Percentiles rank a stretch among this genome's conserved stretches.
Conservation (phyloP, 92 coral and sea anemone genomes). For the Phymanthus crucifer region DNA sequence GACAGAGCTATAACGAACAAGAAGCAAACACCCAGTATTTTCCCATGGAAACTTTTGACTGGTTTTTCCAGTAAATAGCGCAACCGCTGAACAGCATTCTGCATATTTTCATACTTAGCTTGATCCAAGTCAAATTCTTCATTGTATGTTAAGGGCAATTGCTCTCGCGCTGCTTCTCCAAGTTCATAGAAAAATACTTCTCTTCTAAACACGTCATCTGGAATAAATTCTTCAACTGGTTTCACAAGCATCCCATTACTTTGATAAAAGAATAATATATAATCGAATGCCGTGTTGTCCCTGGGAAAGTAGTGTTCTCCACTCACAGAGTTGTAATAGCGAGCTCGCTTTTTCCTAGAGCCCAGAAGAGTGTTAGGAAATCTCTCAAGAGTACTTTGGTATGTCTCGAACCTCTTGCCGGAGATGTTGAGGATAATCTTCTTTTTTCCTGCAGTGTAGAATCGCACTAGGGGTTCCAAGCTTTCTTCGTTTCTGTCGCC, state of each 20-base stretch:
- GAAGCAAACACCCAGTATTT: slow-evolving; percentile 20
- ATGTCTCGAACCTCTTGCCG: slow-evolving; percentile 76
- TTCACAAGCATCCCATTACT: slow-evolving; percentile 74
- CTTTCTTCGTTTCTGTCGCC: background rate
- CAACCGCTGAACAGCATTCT: slow-evolving; percentile 5
- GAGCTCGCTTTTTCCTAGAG: slow-evolving; percentile 51
- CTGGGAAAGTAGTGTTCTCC: slow-evolving; percentile 69
- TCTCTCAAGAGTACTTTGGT: slow-evolving; percentile 67
- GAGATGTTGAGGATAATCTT: slow-evolving; percentile 62
- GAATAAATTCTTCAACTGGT: slow-evolving; percentile 71
- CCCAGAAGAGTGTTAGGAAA: slow-evolving; percentile 83
- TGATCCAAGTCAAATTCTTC: background rate
- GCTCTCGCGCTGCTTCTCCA: slow-evolving; percentile 37
- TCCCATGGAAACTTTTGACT: slow-evolving; percentile 14
- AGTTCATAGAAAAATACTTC: slow-evolving; percentile 76
- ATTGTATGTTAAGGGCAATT: slow-evolving; percentile 24
- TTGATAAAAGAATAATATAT: slow-evolving; percentile 81
- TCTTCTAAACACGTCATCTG: slow-evolving; percentile 68
- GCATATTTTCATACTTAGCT: background rate
- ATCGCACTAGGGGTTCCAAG: background rate
- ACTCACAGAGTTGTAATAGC: slow-evolving; percentile 55
- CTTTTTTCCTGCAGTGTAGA: background rate
- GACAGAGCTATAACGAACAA: slow-evolving; percentile 8
- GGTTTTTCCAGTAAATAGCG: slow-evolving; percentile 22
- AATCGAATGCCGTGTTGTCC: slow-evolving; percentile 74